A percentile compares a stretch with the other conserved stretches of the same genome.
Conservation (phyloP, 2,888 invertebrate genomes). For the Heteromyza rotundicornis region DNA sequence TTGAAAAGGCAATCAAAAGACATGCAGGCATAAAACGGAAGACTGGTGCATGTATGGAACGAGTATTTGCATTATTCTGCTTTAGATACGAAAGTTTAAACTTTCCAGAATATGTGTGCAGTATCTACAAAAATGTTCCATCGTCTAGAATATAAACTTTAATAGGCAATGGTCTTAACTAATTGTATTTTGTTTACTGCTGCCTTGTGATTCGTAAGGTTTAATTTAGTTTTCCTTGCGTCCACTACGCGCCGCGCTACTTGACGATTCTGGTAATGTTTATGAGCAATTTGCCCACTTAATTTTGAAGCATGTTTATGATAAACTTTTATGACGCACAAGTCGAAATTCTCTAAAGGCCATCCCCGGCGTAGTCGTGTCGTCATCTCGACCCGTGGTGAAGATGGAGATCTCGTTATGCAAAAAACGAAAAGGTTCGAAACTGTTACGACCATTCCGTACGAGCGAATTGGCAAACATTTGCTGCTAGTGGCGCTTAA, state of each 20-base stretch:
- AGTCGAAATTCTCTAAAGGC: constrained; percentile 6
- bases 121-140: no score
- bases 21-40: no score
- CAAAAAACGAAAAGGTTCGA: background rate
- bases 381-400: background rate
- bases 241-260: no score
- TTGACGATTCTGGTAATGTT: constrained; percentile 21
- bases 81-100: no score
- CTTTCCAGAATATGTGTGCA: no score
- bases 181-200: constrained; percentile 23
- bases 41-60: no score
- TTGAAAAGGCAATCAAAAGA: no score
- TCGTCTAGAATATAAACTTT: no score
- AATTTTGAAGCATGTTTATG: constrained; percentile 23
- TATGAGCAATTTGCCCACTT: constrained; percentile 36
- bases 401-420: background rate
- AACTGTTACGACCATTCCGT: background rate
- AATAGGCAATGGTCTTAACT: constrained; percentile 26
- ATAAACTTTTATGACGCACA: constrained; percentile 26
- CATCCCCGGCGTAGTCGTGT: no score
- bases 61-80: no score
- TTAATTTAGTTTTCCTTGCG: no score
- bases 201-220: constrained; percentile 13
- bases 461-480: constrained; percentile 33
- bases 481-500: constrained; percentile 48